Evolutionary conservation across 2,797 vertebrate genomes (phyloP).

Genomic region (Lacerta bilineata): DNA sequence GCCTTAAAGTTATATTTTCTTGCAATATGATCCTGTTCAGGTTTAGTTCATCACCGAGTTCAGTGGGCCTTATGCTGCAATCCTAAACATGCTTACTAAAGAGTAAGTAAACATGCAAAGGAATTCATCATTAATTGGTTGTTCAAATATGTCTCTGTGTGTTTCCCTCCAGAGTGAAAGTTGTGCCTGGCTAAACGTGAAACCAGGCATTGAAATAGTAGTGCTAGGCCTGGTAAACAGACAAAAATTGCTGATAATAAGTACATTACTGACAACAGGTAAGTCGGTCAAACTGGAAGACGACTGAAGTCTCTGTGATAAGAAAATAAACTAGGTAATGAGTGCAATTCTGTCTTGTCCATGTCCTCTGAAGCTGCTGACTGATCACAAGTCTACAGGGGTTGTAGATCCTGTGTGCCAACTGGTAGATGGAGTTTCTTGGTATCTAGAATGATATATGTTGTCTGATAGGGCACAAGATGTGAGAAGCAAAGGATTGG

Average conservation of each 20-base stretch:
- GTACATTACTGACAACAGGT: slow-evolving; percentile 2
- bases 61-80: not conserved
- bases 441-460: not conserved
- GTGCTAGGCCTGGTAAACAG: slow-evolving; percentile 45
- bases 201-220: slow-evolving; percentile 38
- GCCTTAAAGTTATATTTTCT: slow-evolving; percentile 24
- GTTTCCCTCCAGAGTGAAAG: slow-evolving; percentile 38
- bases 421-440: not conserved
- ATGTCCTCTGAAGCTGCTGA: not conserved
- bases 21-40: not conserved
- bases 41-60: slow-evolving; percentile 26
- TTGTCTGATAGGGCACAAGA: not conserved
- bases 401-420: not conserved
- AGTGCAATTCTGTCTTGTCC: not conserved
- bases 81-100: not conserved
- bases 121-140: not conserved
- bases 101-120: not conserved
- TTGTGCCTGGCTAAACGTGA: slow-evolving; percentile 31
- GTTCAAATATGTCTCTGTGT: slow-evolving; percentile 27
- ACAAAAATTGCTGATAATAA: slow-evolving; percentile 8
- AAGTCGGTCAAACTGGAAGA: not conserved
- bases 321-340: not conserved
- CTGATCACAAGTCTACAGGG: not conserved
- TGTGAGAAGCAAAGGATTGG: not conserved
- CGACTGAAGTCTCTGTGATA: not conserved